Evolutionary conservation across 37 sponge, comb jelly and placozoan genomes (phyloP).

Genomic region (Diacarnus erythraeanus): DNA sequence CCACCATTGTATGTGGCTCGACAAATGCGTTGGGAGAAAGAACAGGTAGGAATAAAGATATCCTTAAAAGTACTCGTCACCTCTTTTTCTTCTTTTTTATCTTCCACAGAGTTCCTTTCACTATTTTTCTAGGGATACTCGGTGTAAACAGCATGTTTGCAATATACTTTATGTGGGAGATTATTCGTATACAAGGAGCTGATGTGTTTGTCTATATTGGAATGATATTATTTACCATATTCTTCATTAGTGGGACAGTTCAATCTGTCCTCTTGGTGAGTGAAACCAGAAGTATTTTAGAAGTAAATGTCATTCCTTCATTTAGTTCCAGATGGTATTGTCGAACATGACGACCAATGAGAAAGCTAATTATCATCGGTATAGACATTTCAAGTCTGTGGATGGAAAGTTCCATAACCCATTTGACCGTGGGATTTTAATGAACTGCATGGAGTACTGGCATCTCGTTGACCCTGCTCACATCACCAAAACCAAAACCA

Average conservation of each 20-base stretch:
- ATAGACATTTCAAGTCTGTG: slow-evolving; percentile 63
- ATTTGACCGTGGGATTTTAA: slow-evolving; percentile 70
- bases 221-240: slow-evolving; percentile 21
- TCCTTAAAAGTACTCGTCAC: no score
- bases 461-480: slow-evolving; percentile 30
- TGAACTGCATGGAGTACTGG: slow-evolving; percentile 77
- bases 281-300: not conserved
- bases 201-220: slow-evolving; percentile 40
- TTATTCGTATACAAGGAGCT: slow-evolving; percentile 37
- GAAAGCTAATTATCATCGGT: slow-evolving; percentile 64
- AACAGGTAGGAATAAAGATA: slow-evolving; percentile 73
- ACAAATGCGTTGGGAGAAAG: slow-evolving; percentile 82
- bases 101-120: slow-evolving; percentile 62
- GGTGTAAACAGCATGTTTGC: slow-evolving; percentile 48
- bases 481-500: no score
- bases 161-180: slow-evolving; percentile 33
- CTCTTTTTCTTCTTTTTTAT: not conserved
- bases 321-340: slow-evolving; percentile 33
- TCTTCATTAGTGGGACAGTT: slow-evolving; percentile 54
- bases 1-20: slow-evolving; percentile 93
- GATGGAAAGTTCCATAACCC: slow-evolving; percentile 79
- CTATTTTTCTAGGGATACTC: slow-evolving; percentile 65
- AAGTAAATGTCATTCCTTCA: not conserved
- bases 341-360: slow-evolving; percentile 84
- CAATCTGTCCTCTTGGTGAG: slow-evolving; percentile 44